Conservation (phyloP, 2,888 invertebrate species). For the Venusia cambrica region DNA sequence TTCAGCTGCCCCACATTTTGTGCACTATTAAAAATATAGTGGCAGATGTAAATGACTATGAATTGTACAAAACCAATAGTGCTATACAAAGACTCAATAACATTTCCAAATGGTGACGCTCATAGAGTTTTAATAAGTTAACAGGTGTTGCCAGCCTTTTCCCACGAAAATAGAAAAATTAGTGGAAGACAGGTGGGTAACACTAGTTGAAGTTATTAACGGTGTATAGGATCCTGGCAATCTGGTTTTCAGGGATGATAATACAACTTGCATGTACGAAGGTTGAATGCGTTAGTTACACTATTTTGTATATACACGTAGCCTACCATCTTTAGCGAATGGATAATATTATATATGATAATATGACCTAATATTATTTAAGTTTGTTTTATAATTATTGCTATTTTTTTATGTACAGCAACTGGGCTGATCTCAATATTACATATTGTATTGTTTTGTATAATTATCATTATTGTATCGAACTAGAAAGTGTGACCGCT, state of each 20-base stretch:
- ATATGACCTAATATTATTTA: too few species aligned
- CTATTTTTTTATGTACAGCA: too few species aligned
- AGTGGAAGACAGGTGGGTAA: conserved; percentile 54
- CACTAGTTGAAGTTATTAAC: conserved; percentile 56
- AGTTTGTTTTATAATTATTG: too few species aligned
- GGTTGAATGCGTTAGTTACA: conserved; percentile 9
- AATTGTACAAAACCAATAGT: conserved; percentile 16
- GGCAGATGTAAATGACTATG: conserved; percentile 20
- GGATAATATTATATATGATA: too few species aligned
- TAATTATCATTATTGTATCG: too few species aligned
- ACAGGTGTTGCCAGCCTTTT: conserved; percentile 56
- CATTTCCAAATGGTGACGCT: conserved; percentile 28
- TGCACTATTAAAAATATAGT: conserved; percentile 1
- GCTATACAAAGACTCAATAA: conserved; percentile 20
- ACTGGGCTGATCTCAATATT: too few species aligned
- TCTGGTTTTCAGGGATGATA: conserved; percentile 54
- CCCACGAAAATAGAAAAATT: conserved; percentile 52
- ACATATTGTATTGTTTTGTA: too few species aligned
- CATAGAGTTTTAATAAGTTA: conserved; percentile 31
- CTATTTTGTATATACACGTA: too few species aligned
- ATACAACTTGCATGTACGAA: conserved; percentile 16
- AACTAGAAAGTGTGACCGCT: too few species aligned
- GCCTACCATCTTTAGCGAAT: too few species aligned
- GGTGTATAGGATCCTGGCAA: conserved; percentile 53
- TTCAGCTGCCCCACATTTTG: too few species aligned